phyloP scores from a whole-genome alignment of 2,888 invertebrate genomes.

The Ariolimax columbianus region DNA sequence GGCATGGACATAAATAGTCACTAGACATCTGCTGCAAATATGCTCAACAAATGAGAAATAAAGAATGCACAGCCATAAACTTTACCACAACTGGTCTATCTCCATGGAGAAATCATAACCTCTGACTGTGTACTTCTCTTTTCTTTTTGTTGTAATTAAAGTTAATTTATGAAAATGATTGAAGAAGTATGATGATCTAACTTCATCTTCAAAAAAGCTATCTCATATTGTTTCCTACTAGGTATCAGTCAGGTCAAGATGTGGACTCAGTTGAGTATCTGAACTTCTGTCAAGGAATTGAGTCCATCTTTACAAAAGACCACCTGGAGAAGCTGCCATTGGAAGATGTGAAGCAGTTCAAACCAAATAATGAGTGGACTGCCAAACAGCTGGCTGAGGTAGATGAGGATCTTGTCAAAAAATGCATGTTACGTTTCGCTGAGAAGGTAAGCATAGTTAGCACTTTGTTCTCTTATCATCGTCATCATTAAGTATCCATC shows the following conservation, averaged over 20 bases:
- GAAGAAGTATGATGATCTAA: background rate
- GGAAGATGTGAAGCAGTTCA: slow-evolving; percentile 72
- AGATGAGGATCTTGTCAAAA: slow-evolving; percentile 62
- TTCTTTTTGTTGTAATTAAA: too few relatives aligned
- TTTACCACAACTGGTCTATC: too few relatives aligned
- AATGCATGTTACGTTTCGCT: slow-evolving; percentile 74
- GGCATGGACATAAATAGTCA: too few relatives aligned
- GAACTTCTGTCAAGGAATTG: slow-evolving; percentile 77
- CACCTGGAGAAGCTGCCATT: slow-evolving; percentile 77
- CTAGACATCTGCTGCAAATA: too few relatives aligned
- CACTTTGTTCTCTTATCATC: too few relatives aligned
- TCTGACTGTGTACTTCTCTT: too few relatives aligned
- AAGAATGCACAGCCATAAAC: too few relatives aligned
- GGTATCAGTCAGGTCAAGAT: slow-evolving; percentile 69
- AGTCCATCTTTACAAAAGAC: slow-evolving; percentile 77
- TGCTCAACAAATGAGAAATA: too few relatives aligned
- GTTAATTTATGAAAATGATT: too few relatives aligned
- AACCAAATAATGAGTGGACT: slow-evolving; percentile 73
- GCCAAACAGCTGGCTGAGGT: slow-evolving; percentile 69
- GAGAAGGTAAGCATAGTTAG: slow-evolving; percentile 69
- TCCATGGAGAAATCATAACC: too few relatives aligned
- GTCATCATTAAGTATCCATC: too few relatives aligned
- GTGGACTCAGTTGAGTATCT: slow-evolving; percentile 74
- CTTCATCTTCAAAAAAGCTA: background rate
- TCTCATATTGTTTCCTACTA: slow-evolving; percentile 41